Evolutionary conservation across 1,140 invertebrate species (phyloP).

Genomic region (Saxidomus purpurata): DNA sequence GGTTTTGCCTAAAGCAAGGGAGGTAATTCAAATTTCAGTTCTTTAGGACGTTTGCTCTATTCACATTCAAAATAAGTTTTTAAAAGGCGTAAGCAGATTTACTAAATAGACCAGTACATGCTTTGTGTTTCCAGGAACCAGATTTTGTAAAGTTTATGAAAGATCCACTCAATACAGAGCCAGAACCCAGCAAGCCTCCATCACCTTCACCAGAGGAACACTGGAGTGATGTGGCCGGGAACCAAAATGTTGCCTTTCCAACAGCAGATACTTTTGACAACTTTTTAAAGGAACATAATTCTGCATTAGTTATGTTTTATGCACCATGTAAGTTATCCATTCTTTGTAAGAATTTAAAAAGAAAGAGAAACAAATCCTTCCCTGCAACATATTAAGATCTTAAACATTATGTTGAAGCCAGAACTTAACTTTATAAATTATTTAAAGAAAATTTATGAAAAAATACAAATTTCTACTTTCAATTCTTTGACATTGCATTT

Average conservation of each 20-base stretch:
- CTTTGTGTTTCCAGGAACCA: conserved; percentile 88
- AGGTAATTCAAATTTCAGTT: too few species aligned
- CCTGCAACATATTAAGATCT: not conserved
- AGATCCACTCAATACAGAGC: conserved; percentile 88
- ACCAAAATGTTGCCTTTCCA: conserved; percentile 87
- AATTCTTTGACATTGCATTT: too few species aligned
- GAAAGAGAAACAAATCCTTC: too few species aligned
- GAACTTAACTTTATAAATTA: not conserved
- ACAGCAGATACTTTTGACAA: conserved; percentile 87
- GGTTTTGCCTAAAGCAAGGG: too few species aligned
- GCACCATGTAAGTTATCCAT: conserved; percentile 84
- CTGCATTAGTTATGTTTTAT: conserved; percentile 86
- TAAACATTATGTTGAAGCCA: not conserved
- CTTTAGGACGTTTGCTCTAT: too few species aligned
- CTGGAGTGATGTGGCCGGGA: conserved; percentile 86
- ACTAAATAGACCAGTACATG: too few species aligned
- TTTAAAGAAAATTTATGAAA: not conserved
- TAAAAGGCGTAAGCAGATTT: too few species aligned
- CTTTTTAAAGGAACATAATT: conserved; percentile 83
- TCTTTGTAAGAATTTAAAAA: too few species aligned
- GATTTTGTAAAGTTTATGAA: conserved; percentile 91
- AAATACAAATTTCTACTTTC: too few species aligned
- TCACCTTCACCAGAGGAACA: conserved; percentile 85
- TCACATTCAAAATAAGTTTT: too few species aligned
- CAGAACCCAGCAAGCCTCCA: conserved; percentile 73